Conservation (phyloP, 2,113 vertebrate genomes). For the Scophthalmus maximus region DNA sequence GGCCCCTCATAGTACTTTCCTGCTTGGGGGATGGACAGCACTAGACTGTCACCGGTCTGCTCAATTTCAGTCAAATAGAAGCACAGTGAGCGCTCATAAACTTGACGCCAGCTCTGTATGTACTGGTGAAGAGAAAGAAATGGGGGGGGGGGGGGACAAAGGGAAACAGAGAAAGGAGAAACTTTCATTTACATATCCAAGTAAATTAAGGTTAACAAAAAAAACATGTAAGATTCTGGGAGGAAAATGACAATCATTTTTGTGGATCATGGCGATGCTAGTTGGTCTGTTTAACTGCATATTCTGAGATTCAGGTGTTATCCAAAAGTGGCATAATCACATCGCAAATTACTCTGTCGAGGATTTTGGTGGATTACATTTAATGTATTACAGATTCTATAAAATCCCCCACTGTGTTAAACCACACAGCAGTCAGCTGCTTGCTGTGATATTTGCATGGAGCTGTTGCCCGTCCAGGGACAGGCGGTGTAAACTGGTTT, state of each 20-base stretch:
- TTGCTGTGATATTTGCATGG: constrained; percentile 2
- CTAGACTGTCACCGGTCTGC: constrained; percentile 34
- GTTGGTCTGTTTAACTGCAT: not conserved
- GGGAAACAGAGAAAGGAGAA: not conserved
- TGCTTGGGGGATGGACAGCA: constrained; percentile 39
- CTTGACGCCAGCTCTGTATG: constrained; percentile 49
- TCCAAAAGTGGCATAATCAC: not conserved
- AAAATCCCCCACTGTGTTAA: not conserved
- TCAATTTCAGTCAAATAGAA: not conserved
- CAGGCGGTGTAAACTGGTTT: not conserved
- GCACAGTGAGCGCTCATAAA: constrained; percentile 32
- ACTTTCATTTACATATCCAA: too few species aligned
- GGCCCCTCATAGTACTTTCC: constrained; percentile 53
- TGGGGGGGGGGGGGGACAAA: not conserved
- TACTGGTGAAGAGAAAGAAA: constrained; percentile 49
- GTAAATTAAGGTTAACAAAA: too few species aligned
- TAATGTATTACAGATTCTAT: not conserved
- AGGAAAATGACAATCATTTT: not conserved
- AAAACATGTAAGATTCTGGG: too few species aligned
- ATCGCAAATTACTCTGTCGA: not conserved
- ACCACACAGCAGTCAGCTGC: not conserved
- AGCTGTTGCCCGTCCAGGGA: not conserved
- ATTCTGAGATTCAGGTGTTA: not conserved
- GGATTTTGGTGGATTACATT: not conserved
- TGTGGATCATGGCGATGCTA: not conserved